These are phyloP conservation scores for Melanchra persicariae DNA, from an alignment of 2,888 invertebrate species.

Conservation along the genomic window DNA sequence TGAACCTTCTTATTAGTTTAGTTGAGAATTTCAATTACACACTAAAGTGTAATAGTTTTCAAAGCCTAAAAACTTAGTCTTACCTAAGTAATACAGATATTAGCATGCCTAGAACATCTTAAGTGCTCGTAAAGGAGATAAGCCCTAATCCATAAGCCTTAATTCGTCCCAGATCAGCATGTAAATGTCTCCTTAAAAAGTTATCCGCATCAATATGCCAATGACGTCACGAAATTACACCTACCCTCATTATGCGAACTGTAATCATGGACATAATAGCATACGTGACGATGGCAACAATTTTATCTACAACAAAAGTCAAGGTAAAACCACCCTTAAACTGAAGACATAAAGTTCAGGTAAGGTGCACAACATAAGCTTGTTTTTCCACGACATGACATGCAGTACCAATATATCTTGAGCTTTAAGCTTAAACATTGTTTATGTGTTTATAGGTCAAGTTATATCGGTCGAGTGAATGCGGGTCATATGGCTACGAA, in stretches of 20 bases:
- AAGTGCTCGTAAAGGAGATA: conserved; percentile 41
- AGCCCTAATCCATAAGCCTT: conserved; percentile 44
- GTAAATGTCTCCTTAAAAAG: conserved; percentile 56
- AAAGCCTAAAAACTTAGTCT: not conserved
- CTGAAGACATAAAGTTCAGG: conserved; percentile 39
- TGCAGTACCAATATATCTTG: conserved; percentile 65
- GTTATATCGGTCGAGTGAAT: conserved; percentile 52
- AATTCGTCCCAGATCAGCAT: conserved; percentile 44
- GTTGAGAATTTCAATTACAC: conserved; percentile 30
- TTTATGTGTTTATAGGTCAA: conserved; percentile 55
- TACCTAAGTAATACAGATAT: conserved; percentile 8
- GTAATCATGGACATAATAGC: conserved; percentile 76
- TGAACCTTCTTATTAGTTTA: too few species aligned
- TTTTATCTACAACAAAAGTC: conserved; percentile 51
- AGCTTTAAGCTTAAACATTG: conserved; percentile 48
- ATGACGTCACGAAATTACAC: conserved; percentile 77
- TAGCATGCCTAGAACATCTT: conserved; percentile 16
- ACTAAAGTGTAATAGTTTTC: not conserved
- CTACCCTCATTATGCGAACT: conserved; percentile 75
- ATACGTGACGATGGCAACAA: conserved; percentile 73
- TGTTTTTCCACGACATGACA: conserved; percentile 66
- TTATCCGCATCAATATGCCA: conserved; percentile 72
- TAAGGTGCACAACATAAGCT: conserved; percentile 53
- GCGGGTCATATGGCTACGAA: conserved; percentile 68
- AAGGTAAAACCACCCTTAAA: conserved; percentile 67